Evolutionary conservation across 2,888 invertebrate species (phyloP).

Genomic region (Leptinotarsa haldemani): DNA sequence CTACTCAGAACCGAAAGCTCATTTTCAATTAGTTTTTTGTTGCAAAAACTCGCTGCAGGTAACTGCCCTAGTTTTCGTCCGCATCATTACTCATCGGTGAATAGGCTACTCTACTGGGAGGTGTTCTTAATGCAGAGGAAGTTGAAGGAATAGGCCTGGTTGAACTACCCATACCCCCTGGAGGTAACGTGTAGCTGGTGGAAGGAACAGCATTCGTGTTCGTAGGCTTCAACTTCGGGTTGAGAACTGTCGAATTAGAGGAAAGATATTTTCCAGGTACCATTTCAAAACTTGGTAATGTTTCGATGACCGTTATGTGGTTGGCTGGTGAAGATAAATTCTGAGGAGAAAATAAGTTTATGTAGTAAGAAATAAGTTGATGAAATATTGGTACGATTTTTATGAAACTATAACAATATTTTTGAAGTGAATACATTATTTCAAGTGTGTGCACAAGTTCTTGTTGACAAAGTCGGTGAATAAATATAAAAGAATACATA

Average conservation of each 20-base stretch:
- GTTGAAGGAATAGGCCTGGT: neutral
- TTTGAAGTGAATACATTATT: too few species aligned
- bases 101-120: neutral
- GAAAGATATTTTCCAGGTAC: conserved; percentile 54
- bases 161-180: neutral
- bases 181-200: conserved; percentile 5
- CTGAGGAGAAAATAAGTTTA: conserved; percentile 30
- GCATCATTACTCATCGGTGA: neutral
- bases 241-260: conserved; percentile 28
- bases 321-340: conserved; percentile 47
- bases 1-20: neutral
- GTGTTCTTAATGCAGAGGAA: neutral
- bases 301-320: conserved; percentile 59
- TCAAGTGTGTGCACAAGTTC: too few species aligned
- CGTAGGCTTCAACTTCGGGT: conserved; percentile 9
- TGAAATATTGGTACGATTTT: neutral
- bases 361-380: neutral
- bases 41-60: neutral
- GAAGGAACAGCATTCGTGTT: neutral
- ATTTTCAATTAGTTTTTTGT: neutral
- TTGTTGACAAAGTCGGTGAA: too few species aligned
- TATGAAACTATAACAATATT: too few species aligned
- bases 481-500: too few species aligned
- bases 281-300: conserved; percentile 59
- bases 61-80: neutral